Conservation (phyloP, 2,797 vertebrate genomes). For the Nannoperca obscura region DNA sequence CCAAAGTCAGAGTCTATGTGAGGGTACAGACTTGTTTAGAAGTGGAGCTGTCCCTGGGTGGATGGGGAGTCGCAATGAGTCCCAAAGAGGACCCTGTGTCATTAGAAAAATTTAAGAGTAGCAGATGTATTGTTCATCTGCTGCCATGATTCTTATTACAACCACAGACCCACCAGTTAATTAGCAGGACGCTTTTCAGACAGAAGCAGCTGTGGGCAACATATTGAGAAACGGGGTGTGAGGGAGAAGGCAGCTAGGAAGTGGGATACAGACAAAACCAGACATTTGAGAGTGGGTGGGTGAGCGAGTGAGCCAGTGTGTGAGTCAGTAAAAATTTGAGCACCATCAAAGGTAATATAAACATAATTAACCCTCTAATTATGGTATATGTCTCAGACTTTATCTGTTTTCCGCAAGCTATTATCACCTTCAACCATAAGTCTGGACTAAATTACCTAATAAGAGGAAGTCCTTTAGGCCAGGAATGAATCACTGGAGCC, state of each 20-base stretch:
- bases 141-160: conserved; percentile 78
- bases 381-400: conserved; percentile 72
- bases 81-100: conserved; percentile 60
- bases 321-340: conserved; percentile 61
- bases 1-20: conserved; percentile 51
- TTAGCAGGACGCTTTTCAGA: conserved; percentile 83
- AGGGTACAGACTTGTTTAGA: conserved; percentile 29
- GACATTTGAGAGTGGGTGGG: conserved; percentile 59
- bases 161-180: conserved; percentile 77
- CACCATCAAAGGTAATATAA: conserved; percentile 75
- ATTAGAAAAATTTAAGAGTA: conserved; percentile 74
- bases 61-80: conserved; percentile 35
- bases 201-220: conserved; percentile 81
- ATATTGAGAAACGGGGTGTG: conserved; percentile 79
- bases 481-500: conserved; percentile 66
- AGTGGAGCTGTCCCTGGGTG: conserved; percentile 39
- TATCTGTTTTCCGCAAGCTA: conserved; percentile 70
- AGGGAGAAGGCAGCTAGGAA: conserved; percentile 59
- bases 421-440: conserved; percentile 76
- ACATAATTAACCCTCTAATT: conserved; percentile 81
- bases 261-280: conserved; percentile 51
- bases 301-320: conserved; percentile 42
- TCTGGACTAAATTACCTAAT: conserved; percentile 71
- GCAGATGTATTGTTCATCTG: conserved; percentile 82
- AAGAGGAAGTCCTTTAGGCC: conserved; percentile 69